phyloP scores from a whole-genome alignment of 2,797 vertebrate species.

The Rhinophrynus dorsalis region DNA sequence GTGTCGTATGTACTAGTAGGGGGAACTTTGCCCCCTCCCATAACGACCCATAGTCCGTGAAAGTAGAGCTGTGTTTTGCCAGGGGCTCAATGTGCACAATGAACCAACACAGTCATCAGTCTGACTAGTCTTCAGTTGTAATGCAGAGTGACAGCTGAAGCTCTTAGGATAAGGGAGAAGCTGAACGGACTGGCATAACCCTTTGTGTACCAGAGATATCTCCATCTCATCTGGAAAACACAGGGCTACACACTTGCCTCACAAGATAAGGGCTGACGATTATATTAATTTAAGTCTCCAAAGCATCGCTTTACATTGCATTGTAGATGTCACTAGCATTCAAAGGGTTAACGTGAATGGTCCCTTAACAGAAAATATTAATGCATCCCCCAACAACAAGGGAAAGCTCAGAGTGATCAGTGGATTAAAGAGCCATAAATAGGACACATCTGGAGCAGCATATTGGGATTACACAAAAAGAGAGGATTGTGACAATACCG shows the following conservation, averaged over 20 bases:
- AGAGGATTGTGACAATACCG: too few relatives aligned
- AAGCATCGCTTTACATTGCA: too few relatives aligned
- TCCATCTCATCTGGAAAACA: too few relatives aligned
- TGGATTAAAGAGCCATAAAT: slow-evolving; percentile 37
- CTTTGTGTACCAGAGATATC: background rate
- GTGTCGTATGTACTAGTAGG: background rate
- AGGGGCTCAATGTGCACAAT: slow-evolving; percentile 20
- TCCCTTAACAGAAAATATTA: background rate
- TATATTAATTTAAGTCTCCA: background rate
- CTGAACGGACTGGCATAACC: background rate
- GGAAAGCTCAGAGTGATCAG: background rate
- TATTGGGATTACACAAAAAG: slow-evolving; percentile 39
- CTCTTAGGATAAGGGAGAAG: slow-evolving; percentile 19
- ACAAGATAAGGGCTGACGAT: background rate
- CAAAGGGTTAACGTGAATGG: slow-evolving; percentile 11
- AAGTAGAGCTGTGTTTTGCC: slow-evolving; percentile 11
- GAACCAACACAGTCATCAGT: slow-evolving; percentile 19
- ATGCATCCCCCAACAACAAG: background rate
- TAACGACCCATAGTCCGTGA: background rate
- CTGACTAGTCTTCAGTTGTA: slow-evolving; percentile 16
- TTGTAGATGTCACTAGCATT: too few relatives aligned
- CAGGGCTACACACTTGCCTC: background rate
- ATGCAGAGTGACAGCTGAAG: slow-evolving; percentile 10
- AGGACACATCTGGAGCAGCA: slow-evolving; percentile 37
- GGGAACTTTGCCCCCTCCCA: background rate